Conservation (phyloP, 92 coral and sea anemone genomes). For the Porites lobata region DNA sequence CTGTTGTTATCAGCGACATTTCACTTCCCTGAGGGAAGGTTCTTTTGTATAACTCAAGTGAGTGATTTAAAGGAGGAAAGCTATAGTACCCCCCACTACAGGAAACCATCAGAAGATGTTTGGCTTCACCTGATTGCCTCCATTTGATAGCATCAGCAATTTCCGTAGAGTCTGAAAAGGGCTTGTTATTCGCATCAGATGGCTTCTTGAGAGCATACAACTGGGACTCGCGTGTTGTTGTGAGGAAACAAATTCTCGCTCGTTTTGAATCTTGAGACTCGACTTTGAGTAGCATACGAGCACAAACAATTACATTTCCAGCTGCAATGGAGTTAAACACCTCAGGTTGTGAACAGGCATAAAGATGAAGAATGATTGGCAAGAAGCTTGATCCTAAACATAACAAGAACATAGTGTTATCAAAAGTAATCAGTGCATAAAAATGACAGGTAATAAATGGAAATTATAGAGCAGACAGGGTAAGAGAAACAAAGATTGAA, state of each 20-base stretch:
- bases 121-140: slow-evolving; percentile 60
- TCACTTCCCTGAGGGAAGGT: slow-evolving; percentile 33
- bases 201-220: slow-evolving; percentile 48
- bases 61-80: slow-evolving; percentile 63
- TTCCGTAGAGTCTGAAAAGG: slow-evolving; percentile 26
- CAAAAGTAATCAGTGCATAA: background rate
- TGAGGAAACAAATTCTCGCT: slow-evolving; percentile 32
- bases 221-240: slow-evolving; percentile 64
- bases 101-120: slow-evolving; percentile 46
- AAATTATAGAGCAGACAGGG: too few relatives aligned
- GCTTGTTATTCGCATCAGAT: slow-evolving; percentile 42
- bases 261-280: slow-evolving; percentile 36
- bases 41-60: slow-evolving; percentile 43
- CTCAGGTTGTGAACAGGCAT: slow-evolving; percentile 69
- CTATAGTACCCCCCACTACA: slow-evolving; percentile 53
- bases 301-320: slow-evolving; percentile 62
- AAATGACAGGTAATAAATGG: background rate
- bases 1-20: slow-evolving; percentile 54
- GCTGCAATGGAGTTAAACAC: slow-evolving; percentile 44
- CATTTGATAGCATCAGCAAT: slow-evolving; percentile 51
- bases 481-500: too few relatives aligned
- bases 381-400: slow-evolving; percentile 46
- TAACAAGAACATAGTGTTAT: background rate
- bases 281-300: slow-evolving; percentile 67
- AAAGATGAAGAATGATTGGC: slow-evolving; percentile 67